Evolutionary conservation across 1,140 invertebrate genomes (phyloP).

Genomic region (Phocides pigmalion): DNA sequence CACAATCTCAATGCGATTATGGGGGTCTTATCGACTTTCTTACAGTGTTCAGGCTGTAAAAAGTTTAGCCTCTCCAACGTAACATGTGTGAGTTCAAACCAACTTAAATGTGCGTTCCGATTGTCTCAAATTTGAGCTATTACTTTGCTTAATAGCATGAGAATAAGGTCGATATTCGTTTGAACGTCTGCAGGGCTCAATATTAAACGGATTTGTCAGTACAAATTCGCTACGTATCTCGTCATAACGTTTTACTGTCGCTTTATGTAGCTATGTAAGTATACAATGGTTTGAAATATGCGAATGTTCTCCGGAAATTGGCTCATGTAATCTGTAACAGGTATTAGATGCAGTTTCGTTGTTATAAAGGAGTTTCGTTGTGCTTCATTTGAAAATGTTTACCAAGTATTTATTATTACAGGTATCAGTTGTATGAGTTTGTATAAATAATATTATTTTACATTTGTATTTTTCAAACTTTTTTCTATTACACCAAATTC

Average conservation of each 20-base stretch:
- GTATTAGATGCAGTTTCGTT: constrained; percentile 32
- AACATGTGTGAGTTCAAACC: constrained; percentile 51
- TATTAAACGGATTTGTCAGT: constrained; percentile 28
- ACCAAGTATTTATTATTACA: no score
- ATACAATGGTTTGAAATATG: constrained; percentile 54
- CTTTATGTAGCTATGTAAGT: constrained; percentile 46
- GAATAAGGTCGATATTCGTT: constrained; percentile 39
- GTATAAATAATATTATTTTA: no score
- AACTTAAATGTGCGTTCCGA: constrained; percentile 37
- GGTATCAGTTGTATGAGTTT: no score
- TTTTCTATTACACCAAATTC: no score
- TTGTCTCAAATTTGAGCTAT: not conserved
- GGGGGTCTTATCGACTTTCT: constrained; percentile 66
- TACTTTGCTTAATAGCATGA: constrained; percentile 14
- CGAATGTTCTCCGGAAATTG: constrained; percentile 62
- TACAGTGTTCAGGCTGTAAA: constrained; percentile 66
- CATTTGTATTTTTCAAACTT: no score
- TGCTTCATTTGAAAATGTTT: constrained; percentile 16
- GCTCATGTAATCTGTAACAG: constrained; percentile 56
- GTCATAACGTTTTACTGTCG: constrained; percentile 70
- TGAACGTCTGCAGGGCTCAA: not conserved
- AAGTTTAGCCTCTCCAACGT: constrained; percentile 62
- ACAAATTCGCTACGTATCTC: constrained; percentile 64
- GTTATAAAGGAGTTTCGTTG: constrained; percentile 26
- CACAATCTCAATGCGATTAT: constrained; percentile 49